Conservation (phyloP, 2,888 invertebrate genomes). For the Lysandra coridon region DNA sequence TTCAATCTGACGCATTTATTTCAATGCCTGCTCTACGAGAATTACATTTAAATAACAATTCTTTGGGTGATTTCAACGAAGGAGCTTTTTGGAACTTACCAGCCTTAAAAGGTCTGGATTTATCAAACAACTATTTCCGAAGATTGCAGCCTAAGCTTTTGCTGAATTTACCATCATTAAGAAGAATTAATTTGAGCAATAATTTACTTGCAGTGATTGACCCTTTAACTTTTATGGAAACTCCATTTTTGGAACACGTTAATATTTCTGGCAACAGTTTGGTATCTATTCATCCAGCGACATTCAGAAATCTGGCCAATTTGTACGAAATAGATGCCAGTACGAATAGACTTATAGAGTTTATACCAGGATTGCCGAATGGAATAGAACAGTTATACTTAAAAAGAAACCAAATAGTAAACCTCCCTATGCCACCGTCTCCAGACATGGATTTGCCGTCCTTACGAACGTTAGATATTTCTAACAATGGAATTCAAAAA, state of each 20-base stretch:
- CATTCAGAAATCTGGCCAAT: conserved; percentile 86
- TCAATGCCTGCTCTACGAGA: conserved; percentile 92
- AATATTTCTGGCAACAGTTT: conserved; percentile 90
- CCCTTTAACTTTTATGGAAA: conserved; percentile 86
- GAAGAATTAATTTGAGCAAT: conserved; percentile 87
- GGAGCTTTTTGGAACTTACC: conserved; percentile 92
- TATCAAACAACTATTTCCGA: conserved; percentile 87
- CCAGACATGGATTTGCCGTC: conserved; percentile 87
- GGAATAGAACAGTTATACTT: conserved; percentile 88
- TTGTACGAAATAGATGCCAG: conserved; percentile 90
- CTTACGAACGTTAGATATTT: conserved; percentile 86
- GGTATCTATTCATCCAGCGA: conserved; percentile 85
- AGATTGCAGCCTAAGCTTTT: conserved; percentile 86
- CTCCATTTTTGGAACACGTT: conserved; percentile 87
- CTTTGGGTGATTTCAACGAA: conserved; percentile 85
- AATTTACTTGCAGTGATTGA: conserved; percentile 87
- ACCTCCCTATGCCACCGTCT: conserved; percentile 83
- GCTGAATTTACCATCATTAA: conserved; percentile 86
- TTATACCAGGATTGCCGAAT: conserved; percentile 88
- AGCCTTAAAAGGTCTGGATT: conserved; percentile 90
- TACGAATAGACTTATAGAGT: conserved; percentile 85
- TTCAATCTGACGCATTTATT: conserved; percentile 89
- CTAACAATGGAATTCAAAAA: conserved; percentile 86
- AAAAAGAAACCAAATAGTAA: conserved; percentile 85
- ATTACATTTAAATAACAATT: conserved; percentile 90